These are phyloP conservation scores for Agrypnus murinus DNA, from an alignment of 2,888 invertebrate species.

Conservation along the genomic window DNA sequence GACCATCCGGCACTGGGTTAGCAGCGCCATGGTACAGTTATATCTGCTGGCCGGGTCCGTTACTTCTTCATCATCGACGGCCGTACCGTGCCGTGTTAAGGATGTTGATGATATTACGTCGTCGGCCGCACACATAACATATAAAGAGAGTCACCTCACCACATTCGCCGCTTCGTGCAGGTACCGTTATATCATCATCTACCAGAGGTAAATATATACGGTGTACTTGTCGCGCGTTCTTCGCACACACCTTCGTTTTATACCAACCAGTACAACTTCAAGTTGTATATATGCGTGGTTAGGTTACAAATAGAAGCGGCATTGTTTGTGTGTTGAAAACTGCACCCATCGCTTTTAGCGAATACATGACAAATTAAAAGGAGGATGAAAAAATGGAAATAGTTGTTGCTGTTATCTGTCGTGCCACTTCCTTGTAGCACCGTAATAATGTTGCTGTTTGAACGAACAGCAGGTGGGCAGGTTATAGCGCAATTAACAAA, in stretches of 20 bases:
- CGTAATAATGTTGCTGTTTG: too few species aligned
- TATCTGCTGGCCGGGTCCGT: constrained; percentile 55
- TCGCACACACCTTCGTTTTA: constrained; percentile 35
- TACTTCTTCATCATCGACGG: constrained; percentile 48
- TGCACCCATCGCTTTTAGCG: constrained; percentile 30
- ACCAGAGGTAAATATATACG: constrained; percentile 33
- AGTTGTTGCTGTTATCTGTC: neutral
- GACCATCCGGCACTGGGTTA: constrained; percentile 61
- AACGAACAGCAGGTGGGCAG: neutral
- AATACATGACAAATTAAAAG: constrained; percentile 3
- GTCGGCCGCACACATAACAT: too few species aligned
- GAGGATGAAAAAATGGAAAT: too few species aligned
- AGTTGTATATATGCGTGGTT: too few species aligned
- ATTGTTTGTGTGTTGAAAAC: constrained; percentile 1
- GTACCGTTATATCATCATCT: constrained; percentile 47
- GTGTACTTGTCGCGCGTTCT: constrained; percentile 1
- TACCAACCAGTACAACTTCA: too few species aligned
- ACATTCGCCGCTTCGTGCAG: constrained; percentile 39
- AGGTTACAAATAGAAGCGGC: neutral
- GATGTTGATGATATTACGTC: constrained; percentile 34
- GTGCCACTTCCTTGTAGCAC: constrained; percentile 14
- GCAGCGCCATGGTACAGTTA: constrained; percentile 60
- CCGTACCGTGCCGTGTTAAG: constrained; percentile 52
- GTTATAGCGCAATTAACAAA: neutral
- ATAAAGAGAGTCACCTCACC: constrained; percentile 36